phyloP scores from a whole-genome alignment of 2,888 invertebrate genomes.

The Unio pictorum region DNA sequence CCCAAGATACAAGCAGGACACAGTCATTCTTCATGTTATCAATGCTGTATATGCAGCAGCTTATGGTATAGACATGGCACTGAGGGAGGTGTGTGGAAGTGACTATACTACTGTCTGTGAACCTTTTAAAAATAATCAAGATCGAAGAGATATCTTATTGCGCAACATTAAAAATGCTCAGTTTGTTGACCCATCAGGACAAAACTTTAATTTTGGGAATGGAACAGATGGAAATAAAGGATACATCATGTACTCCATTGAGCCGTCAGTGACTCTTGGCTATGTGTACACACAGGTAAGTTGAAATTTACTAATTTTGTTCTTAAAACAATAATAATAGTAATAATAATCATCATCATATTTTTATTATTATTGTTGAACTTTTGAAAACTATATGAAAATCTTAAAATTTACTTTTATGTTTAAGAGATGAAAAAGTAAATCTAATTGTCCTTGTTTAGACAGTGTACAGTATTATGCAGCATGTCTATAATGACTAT shows the following conservation, averaged over 20 bases:
- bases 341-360: too few relatives aligned
- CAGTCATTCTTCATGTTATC: conserved; percentile 61
- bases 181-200: conserved; percentile 55
- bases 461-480: too few relatives aligned
- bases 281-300: conserved; percentile 34
- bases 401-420: too few relatives aligned
- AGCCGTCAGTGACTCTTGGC: conserved; percentile 14
- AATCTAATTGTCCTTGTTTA: too few relatives aligned
- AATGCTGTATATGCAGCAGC: conserved; percentile 67
- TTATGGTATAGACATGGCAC: conserved; percentile 54
- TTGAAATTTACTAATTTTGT: not conserved
- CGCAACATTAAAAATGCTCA: conserved; percentile 46
- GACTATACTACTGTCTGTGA: conserved; percentile 62
- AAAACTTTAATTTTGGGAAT: conserved; percentile 49
- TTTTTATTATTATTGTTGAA: too few relatives aligned
- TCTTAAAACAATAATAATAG: too few relatives aligned
- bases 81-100: conserved; percentile 52
- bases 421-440: too few relatives aligned
- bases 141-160: conserved; percentile 37
- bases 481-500: too few relatives aligned
- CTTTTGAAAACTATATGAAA: too few relatives aligned
- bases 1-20: conserved; percentile 57
- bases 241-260: conserved; percentile 49
- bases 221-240: conserved; percentile 60
- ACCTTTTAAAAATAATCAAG: conserved; percentile 42